Conservation (phyloP, 2,797 vertebrate species). For the Toxotes lorentzi region DNA sequence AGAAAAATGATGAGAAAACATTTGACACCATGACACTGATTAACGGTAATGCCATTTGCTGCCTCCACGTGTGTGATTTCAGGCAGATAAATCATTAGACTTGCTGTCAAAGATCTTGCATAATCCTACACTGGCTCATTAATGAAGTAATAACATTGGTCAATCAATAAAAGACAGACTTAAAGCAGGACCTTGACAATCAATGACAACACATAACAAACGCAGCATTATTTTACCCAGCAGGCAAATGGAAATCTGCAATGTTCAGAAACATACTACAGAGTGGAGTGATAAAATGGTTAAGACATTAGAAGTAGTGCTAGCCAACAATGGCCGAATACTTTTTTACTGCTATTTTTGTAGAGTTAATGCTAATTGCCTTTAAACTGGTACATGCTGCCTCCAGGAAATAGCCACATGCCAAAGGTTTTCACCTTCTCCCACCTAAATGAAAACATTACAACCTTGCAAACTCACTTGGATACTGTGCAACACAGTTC, state of each 20-base stretch:
- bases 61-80: background rate
- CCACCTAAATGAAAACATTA: conserved; percentile 9
- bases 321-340: no score
- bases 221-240: background rate
- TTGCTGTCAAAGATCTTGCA: conserved; percentile 27
- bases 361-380: no score
- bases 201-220: conserved; percentile 24
- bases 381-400: no score
- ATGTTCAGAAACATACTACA: background rate
- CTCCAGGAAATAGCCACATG: no score
- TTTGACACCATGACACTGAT: conserved; percentile 1
- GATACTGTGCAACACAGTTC: conserved; percentile 8
- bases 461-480: background rate
- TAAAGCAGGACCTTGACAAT: conserved; percentile 7
- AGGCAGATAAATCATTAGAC: conserved; percentile 44
- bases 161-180: conserved; percentile 15
- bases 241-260: conserved; percentile 5
- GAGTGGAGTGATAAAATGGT: background rate
- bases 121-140: conserved; percentile 36
- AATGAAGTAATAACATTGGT: conserved; percentile 33
- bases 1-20: background rate
- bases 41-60: background rate
- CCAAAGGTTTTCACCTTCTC: background rate
- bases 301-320: no score
- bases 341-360: no score